Conservation (phyloP, 92 coral and sea anemone genomes). For the Phenganax stokvisi region DNA sequence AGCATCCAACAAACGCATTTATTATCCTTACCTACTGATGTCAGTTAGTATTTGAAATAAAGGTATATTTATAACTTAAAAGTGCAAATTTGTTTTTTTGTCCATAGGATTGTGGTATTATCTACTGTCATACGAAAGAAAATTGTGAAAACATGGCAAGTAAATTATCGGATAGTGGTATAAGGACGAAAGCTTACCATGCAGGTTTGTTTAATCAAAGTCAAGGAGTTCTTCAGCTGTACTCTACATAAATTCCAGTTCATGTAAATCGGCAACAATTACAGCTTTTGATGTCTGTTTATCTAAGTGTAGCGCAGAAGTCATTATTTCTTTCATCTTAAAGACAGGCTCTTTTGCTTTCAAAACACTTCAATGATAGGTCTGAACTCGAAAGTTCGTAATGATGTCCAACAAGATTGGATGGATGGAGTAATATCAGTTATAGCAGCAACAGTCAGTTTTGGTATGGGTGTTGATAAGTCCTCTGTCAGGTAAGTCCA, state of each 20-base stretch:
- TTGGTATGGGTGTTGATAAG: conserved; percentile 98
- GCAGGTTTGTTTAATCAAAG: conserved; percentile 57
- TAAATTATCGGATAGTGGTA: conserved; percentile 66
- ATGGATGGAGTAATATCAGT: conserved; percentile 86
- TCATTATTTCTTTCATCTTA: background rate
- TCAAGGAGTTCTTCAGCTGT: background rate
- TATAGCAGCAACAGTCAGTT: conserved; percentile 92
- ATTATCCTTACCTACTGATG: no score
- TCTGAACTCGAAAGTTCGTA: conserved; percentile 60
- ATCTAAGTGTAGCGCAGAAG: background rate
- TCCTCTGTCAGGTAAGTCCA: conserved; percentile 73
- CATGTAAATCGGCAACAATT: background rate
- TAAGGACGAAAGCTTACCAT: conserved; percentile 82
- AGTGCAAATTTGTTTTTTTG: background rate
- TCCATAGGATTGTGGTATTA: conserved; percentile 84
- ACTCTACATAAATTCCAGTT: background rate
- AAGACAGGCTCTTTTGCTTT: background rate
- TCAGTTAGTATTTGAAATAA: background rate
- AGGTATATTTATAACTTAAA: background rate
- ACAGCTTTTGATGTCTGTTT: no score
- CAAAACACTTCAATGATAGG: background rate
- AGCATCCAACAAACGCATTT: no score
- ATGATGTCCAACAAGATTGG: conserved; percentile 87
- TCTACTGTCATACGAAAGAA: conserved; percentile 90
- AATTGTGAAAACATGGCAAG: conserved; percentile 90